phyloP scores from a whole-genome alignment of 2,888 invertebrate genomes.

The Tenthredo livida region DNA sequence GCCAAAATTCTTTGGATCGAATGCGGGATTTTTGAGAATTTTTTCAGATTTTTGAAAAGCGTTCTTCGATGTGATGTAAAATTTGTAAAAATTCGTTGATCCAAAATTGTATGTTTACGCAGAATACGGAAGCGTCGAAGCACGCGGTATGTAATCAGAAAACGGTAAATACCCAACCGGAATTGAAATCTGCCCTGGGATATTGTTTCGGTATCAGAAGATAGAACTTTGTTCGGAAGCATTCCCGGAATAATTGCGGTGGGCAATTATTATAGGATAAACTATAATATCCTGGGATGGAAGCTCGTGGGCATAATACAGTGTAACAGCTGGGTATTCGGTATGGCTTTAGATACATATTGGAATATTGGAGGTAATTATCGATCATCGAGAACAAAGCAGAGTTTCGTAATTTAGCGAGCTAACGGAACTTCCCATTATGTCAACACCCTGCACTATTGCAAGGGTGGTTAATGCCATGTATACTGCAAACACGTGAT shows the following conservation, averaged over 20 bases:
- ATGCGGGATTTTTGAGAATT: too few species aligned
- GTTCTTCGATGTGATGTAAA: too few species aligned
- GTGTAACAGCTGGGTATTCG: not conserved
- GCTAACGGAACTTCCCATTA: not conserved
- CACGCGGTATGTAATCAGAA: not conserved
- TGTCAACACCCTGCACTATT: not conserved
- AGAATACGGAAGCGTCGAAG: not conserved
- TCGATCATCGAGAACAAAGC: conserved; percentile 5
- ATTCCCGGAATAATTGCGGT: conserved; percentile 27
- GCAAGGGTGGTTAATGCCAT: not conserved
- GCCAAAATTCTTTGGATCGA: too few species aligned
- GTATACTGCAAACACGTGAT: not conserved
- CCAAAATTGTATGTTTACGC: not conserved
- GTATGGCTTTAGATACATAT: not conserved
- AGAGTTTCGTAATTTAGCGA: not conserved
- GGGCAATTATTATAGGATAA: not conserved
- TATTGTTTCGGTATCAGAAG: not conserved
- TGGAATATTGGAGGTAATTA: conserved; percentile 19
- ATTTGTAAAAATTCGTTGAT: too few species aligned
- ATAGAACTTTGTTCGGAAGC: not conserved
- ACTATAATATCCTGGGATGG: not conserved
- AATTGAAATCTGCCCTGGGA: not conserved
- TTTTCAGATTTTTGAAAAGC: too few species aligned
- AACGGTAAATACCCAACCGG: not conserved
- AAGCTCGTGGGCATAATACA: not conserved